Evolutionary conservation across 2,888 invertebrate species (phyloP), one percentile per base, ranked within the genome.

Genomic region (Hydrotaea cyrtoneurina): DNA sequence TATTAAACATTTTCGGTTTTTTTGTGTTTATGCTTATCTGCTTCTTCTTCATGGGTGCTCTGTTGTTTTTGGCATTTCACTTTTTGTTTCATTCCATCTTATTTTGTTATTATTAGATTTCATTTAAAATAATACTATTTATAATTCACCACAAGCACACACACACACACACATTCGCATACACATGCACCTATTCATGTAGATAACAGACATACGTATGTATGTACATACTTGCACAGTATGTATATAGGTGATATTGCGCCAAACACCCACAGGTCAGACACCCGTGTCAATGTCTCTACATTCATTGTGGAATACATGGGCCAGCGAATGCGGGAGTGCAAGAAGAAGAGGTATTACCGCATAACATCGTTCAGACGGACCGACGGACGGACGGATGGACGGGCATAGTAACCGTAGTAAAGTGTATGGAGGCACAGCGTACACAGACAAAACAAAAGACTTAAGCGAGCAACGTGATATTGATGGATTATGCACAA

Each of bases 401-500:
- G 64, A 62, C 80, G 59, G 15, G 59, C 69, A 7, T 53, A 72
- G 21, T 43, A 66, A 66, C 66, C 19, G 66, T 66, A 46, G 62
- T 64, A 7, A 7, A 31, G 31, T 7, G 31, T 7, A 31, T 31
- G 31, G 31, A 31, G 31, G 31, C 31, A 31, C 7, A 4, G 31
- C 31, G 19, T 66, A 50, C 57, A 31, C 2, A 31, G 77, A 57
- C 75, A 55, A 85, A 88, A 88, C 89, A 88, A 89, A 90, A 90
- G 89, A 89, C 88, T 89, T 87, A 86, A 80, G 88, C 87, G 87
- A 89, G 80, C 69, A 82, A 83, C 85, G 66, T 78, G 76, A 50
- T 72, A 57, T 39, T 66, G 69, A 39, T 66, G 21, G 36, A 78
- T 78, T 72, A 36, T 59, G 72, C 43, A 72, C 50, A 23, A 43